Conservation (phyloP, 2,888 invertebrate genomes). For the Drosophila helvetica region DNA sequence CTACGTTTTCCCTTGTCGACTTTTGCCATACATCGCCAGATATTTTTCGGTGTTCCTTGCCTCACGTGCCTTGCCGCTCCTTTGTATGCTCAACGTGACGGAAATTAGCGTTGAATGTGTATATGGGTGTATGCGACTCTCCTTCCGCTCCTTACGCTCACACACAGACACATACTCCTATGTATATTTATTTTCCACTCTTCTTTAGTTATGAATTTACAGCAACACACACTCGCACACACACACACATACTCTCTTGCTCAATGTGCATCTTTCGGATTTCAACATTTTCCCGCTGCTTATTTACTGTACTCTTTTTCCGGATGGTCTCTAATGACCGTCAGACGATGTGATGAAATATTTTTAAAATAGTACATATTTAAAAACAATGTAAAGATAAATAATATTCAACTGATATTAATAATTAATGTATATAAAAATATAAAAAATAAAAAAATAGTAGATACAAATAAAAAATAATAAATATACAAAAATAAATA, state of each 20-base stretch:
- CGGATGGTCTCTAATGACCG: not conserved
- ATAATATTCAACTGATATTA: too few species aligned
- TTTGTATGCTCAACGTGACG: conserved; percentile 80
- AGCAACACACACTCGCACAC: conserved; percentile 44
- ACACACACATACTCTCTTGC: conserved; percentile 17
- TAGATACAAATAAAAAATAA: too few species aligned
- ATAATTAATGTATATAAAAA: too few species aligned
- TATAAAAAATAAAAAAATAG: too few species aligned
- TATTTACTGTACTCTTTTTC: conserved; percentile 41
- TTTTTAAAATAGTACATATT: too few species aligned
- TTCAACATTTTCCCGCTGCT: conserved; percentile 49
- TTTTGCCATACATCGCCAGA: conserved; percentile 21
- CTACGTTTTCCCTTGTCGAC: conserved; percentile 47
- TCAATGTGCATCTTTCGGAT: conserved; percentile 73
- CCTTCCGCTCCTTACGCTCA: not conserved
- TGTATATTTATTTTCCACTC: conserved; percentile 74
- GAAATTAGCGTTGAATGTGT: conserved; percentile 69
- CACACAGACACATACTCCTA: not conserved
- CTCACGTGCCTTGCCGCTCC: conserved; percentile 68
- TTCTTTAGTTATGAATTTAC: conserved; percentile 74
- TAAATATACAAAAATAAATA: too few species aligned
- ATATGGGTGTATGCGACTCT: conserved; percentile 43
- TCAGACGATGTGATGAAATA: too few species aligned
- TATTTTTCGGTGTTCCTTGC: conserved; percentile 35
- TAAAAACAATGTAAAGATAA: too few species aligned